phyloP scores from a whole-genome alignment of 2,888 invertebrate species.

The Leuctra nigra region DNA sequence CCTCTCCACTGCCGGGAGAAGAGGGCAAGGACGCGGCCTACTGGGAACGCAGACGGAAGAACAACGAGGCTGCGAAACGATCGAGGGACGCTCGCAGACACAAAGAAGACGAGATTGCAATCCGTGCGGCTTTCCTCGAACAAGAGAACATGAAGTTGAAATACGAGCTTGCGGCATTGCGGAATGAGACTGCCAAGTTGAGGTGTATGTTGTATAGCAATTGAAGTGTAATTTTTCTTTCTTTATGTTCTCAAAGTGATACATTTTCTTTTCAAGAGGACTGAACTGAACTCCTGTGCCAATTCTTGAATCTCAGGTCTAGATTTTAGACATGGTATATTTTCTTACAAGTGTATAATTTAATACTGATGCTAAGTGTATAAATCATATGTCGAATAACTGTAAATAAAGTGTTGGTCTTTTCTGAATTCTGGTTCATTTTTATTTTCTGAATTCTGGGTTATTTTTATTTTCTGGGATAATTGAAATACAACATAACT shows the following conservation, averaged over 20 bases:
- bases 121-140: constrained; percentile 79
- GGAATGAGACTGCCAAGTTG: constrained; percentile 54
- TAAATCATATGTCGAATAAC: too few species aligned
- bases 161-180: constrained; percentile 56
- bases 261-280: neutral
- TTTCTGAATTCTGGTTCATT: too few species aligned
- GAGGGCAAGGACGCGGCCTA: constrained; percentile 68
- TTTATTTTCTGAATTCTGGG: too few species aligned
- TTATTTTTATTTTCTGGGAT: too few species aligned
- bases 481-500: too few species aligned
- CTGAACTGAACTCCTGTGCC: neutral
- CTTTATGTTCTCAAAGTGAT: neutral
- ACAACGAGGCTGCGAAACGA: constrained; percentile 92
- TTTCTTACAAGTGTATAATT: too few species aligned
- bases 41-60: constrained; percentile 79
- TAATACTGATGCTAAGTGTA: too few species aligned
- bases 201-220: constrained; percentile 44
- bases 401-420: too few species aligned
- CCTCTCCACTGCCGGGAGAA: constrained; percentile 18
- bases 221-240: neutral
- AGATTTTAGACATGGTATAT: neutral
- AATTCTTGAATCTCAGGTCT: neutral
- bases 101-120: constrained; percentile 88
- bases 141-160: constrained; percentile 76
- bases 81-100: constrained; percentile 84